Evolutionary conservation across 2,888 invertebrate genomes (phyloP).

Genomic region (Ornithoptera priamus): DNA sequence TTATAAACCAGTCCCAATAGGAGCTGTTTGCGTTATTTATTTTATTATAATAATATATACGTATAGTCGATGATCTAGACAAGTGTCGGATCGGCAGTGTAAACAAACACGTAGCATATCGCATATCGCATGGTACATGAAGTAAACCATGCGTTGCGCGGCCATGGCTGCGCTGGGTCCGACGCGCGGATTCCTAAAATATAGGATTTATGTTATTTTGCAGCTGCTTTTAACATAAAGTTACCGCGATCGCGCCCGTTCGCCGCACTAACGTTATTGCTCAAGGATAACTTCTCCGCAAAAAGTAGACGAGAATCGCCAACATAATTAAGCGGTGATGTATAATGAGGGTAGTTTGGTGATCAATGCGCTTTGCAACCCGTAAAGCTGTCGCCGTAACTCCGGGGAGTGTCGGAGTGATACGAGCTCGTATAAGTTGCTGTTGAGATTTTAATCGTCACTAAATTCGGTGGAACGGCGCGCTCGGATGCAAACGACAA

Average conservation of each 20-base stretch:
- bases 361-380: slow-evolving; percentile 6
- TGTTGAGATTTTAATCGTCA: slow-evolving; percentile 10
- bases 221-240: neutral
- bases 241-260: neutral
- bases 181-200: no score
- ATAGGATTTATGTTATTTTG: neutral
- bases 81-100: no score
- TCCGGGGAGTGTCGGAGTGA: neutral
- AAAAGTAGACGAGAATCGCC: slow-evolving; percentile 11
- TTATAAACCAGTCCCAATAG: no score
- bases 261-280: neutral
- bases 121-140: no score
- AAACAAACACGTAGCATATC: no score
- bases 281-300: neutral
- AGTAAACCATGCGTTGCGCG: no score
- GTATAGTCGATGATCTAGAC: no score
- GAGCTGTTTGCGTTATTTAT: no score
- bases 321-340: slow-evolving; percentile 16
- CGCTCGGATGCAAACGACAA: slow-evolving; percentile 18
- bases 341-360: slow-evolving; percentile 11
- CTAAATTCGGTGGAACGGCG: slow-evolving; percentile 13
- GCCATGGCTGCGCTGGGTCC: no score
- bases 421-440: slow-evolving; percentile 6
- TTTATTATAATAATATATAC: no score
- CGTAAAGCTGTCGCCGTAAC: slow-evolving; percentile 15